Conservation (phyloP, 2,797 vertebrate species). For the Acanthis flammea region DNA sequence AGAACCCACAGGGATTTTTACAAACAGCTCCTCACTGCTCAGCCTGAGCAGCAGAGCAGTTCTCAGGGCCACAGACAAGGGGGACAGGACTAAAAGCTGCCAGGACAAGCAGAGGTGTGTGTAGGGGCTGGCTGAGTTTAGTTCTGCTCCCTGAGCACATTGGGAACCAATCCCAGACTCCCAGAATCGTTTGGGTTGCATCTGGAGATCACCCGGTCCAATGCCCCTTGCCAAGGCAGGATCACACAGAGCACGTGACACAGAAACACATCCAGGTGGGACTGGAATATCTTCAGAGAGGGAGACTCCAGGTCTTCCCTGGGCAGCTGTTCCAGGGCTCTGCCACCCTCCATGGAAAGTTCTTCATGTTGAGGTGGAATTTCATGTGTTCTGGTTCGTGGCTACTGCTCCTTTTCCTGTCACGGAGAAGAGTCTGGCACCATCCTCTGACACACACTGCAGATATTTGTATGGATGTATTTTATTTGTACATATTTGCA, state of each 20-base stretch:
- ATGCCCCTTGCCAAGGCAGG: not conserved
- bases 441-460: not conserved
- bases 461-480: too few relatives aligned
- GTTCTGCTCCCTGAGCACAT: not conserved
- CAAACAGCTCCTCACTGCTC: not conserved
- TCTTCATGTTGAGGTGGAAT: not conserved
- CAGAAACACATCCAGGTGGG: not conserved
- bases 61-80: not conserved
- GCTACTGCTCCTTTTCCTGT: not conserved
- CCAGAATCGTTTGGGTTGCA: not conserved
- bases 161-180: not conserved
- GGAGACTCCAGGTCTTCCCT: fast-evolving
- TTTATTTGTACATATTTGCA: too few relatives aligned
- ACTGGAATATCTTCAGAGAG: not conserved
- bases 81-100: not conserved
- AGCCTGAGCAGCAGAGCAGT: not conserved
- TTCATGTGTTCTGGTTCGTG: too few relatives aligned
- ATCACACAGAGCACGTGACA: not conserved
- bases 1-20: not conserved
- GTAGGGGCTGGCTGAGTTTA: not conserved
- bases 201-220: not conserved
- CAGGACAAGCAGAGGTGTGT: not conserved
- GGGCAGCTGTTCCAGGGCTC: not conserved
- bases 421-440: too few relatives aligned
- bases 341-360: not conserved